Conservation (phyloP, 2,888 invertebrate genomes). For the Bembecia ichneumoniformis region DNA sequence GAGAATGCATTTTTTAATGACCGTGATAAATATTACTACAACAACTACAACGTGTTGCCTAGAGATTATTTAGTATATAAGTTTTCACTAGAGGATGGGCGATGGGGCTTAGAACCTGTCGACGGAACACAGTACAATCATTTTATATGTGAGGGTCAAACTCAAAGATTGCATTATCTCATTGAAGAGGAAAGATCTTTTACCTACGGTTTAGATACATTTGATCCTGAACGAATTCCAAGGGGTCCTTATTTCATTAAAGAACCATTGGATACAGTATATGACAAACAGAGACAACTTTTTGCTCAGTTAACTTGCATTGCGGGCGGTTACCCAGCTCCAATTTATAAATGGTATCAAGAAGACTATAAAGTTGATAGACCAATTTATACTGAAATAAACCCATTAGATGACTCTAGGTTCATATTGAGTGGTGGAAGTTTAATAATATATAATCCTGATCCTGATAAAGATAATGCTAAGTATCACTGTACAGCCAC, state of each 20-base stretch:
- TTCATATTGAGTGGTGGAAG: constrained; percentile 93
- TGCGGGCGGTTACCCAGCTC: constrained; percentile 90
- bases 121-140: constrained; percentile 82
- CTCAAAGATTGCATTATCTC: constrained; percentile 79
- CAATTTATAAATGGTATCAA: constrained; percentile 90
- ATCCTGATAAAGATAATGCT: constrained; percentile 85
- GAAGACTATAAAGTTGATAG: constrained; percentile 88
- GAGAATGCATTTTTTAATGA: constrained; percentile 88
- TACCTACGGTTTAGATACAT: constrained; percentile 88
- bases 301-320: constrained; percentile 85
- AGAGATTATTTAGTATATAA: constrained; percentile 86
- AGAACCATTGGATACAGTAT: constrained; percentile 87
- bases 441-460: constrained; percentile 88
- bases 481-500: constrained; percentile 92
- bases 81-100: constrained; percentile 78
- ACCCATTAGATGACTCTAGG: constrained; percentile 81
- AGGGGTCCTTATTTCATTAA: constrained; percentile 90
- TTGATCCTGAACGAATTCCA: constrained; percentile 85
- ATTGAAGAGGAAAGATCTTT: constrained; percentile 83
- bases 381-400: constrained; percentile 79
- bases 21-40: constrained; percentile 35
- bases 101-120: constrained; percentile 89
- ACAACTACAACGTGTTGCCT: constrained; percentile 63
- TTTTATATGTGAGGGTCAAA: constrained; percentile 91
- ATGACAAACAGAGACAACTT: constrained; percentile 84